phyloP scores from a whole-genome alignment of 2,888 invertebrate species.

The Diplolepis rosae region DNA sequence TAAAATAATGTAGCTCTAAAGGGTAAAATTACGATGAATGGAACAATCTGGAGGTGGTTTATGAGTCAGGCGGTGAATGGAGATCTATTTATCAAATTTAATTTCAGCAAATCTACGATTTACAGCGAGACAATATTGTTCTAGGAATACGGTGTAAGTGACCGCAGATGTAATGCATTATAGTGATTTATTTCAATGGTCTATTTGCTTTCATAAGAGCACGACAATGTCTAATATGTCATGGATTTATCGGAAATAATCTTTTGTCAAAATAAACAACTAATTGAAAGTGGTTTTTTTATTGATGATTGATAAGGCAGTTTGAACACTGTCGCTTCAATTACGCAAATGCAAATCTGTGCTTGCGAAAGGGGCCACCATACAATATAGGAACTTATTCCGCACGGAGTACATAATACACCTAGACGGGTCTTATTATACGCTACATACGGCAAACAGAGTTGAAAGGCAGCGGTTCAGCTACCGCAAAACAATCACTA shows the following conservation, averaged over 20 bases:
- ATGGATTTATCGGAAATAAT: conserved; percentile 26
- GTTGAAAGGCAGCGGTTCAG: background rate
- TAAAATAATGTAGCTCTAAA: background rate
- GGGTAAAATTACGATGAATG: conserved; percentile 20
- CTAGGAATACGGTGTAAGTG: conserved; percentile 25
- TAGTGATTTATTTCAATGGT: conserved; percentile 25
- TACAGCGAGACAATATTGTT: conserved; percentile 23
- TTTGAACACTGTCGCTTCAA: conserved; percentile 46
- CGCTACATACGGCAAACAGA: conserved; percentile 15
- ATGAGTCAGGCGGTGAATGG: conserved; percentile 1
- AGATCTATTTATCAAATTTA: conserved; percentile 9
- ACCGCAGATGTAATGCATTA: conserved; percentile 23
- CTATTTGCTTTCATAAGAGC: conserved; percentile 26
- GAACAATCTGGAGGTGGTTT: conserved; percentile 16
- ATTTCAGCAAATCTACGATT: conserved; percentile 29
- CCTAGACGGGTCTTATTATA: conserved; percentile 41
- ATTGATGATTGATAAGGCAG: conserved; percentile 27
- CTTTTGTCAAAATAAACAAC: conserved; percentile 31
- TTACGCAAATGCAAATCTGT: conserved; percentile 47
- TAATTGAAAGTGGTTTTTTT: conserved; percentile 15
- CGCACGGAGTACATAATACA: conserved; percentile 37
- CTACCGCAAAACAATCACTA: conserved; percentile 25
- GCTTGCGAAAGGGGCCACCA: conserved; percentile 42
- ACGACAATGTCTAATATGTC: conserved; percentile 27
- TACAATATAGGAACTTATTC: conserved; percentile 39